A percentile compares a stretch with the other conserved stretches of the same genome.
phyloP scores from a whole-genome alignment of 2,888 invertebrate species.

The Drosophila incognita region DNA sequence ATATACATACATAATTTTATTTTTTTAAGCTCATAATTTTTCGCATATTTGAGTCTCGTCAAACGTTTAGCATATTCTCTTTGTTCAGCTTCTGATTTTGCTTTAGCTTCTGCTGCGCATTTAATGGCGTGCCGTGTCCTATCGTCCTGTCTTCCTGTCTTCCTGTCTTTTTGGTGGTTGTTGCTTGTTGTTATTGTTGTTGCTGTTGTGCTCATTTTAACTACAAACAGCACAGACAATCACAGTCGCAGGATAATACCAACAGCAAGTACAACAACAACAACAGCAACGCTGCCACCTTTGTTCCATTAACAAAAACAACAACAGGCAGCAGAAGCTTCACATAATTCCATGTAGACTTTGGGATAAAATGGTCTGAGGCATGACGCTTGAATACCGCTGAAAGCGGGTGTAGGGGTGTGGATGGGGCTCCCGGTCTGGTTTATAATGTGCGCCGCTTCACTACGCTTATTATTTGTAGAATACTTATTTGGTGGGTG shows the following conservation, averaged over 20 bases:
- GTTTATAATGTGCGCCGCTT: constrained; percentile 74
- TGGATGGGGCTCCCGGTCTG: constrained; percentile 30
- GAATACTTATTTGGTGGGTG: constrained; percentile 73
- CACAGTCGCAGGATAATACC: constrained; percentile 76
- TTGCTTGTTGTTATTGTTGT: constrained; percentile 33
- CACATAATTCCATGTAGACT: constrained; percentile 77
- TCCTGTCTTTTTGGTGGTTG: constrained; percentile 34
- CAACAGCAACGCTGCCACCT: constrained; percentile 48
- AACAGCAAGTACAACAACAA: constrained; percentile 39
- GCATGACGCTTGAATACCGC: constrained; percentile 23
- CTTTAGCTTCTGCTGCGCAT: constrained; percentile 65
- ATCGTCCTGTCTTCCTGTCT: constrained; percentile 9
- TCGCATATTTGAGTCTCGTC: constrained; percentile 53
- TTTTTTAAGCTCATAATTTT: constrained; percentile 43
- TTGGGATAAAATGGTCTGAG: constrained; percentile 54
- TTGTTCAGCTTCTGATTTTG: constrained; percentile 57
- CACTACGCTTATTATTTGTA: constrained; percentile 80
- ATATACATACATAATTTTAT: constrained; percentile 6
- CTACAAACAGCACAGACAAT: constrained; percentile 72
- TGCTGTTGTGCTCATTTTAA: constrained; percentile 68
- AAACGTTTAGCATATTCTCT: constrained; percentile 77
- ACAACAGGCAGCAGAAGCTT: constrained; percentile 65
- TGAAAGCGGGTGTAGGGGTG: neutral
- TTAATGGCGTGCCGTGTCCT: constrained; percentile 45
- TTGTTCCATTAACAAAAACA: constrained; percentile 75